phyloP scores from a whole-genome alignment of 1,140 invertebrate genomes.

The Phymorhynchus buccinoides region DNA sequence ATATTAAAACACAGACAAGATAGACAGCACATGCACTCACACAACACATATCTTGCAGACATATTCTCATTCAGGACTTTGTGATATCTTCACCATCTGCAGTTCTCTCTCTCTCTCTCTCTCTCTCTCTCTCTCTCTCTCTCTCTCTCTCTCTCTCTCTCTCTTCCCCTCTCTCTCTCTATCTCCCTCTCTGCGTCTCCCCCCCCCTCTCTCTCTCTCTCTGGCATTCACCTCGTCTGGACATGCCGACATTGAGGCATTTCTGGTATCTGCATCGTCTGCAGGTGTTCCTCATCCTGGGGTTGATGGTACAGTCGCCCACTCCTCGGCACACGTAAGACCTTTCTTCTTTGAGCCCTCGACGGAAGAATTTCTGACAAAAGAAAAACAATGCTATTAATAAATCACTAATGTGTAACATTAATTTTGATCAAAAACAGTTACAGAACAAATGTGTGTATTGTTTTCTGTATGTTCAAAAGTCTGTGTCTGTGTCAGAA shows the following conservation, averaged over 20 bases:
- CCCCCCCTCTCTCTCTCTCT: neutral
- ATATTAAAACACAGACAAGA: no score
- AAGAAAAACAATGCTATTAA: neutral
- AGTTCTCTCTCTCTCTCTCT: neutral
- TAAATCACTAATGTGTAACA: no score
- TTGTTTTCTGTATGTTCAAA: no score
- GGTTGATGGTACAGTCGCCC: slow-evolving; percentile 89
- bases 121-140: neutral
- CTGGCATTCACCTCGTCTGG: slow-evolving; percentile 70
- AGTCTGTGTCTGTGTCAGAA: no score
- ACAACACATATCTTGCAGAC: no score
- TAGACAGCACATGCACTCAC: no score
- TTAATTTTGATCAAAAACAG: no score
- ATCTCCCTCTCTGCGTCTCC: neutral
- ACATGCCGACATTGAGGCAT: slow-evolving; percentile 95
- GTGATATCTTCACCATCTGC: no score
- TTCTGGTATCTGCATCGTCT: slow-evolving; percentile 94
- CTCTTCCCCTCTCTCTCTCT: neutral
- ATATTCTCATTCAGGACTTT: no score
- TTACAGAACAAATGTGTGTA: no score
- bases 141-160: neutral
- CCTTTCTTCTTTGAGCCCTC: slow-evolving; percentile 91
- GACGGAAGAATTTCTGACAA: slow-evolving; percentile 84
- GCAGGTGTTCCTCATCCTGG: slow-evolving; percentile 95
- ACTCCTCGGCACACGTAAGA: slow-evolving; percentile 67